These are phyloP conservation scores for Prenolepis imparis DNA, from an alignment of 2,888 invertebrate genomes.

Conservation along the genomic window DNA sequence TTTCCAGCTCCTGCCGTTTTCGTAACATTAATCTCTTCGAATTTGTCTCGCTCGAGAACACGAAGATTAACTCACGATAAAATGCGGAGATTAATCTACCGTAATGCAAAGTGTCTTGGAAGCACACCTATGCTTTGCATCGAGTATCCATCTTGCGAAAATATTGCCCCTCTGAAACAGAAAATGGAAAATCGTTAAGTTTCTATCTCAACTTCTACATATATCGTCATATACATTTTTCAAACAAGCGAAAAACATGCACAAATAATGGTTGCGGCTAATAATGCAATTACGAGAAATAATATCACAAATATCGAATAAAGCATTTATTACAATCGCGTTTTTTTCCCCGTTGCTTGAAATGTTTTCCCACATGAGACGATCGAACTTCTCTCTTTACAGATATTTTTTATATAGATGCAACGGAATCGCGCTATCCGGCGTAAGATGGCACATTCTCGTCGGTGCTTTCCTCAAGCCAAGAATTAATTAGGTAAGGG, in stretches of 20 bases:
- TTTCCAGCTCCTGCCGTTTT: constrained; percentile 13
- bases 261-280: not conserved
- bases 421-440: constrained; percentile 15
- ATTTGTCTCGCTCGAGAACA: constrained; percentile 3
- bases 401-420: not conserved
- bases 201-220: not conserved
- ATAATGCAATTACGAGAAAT: not conserved
- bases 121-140: constrained; percentile 77
- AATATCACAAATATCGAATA: not conserved
- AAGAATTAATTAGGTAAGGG: constrained; percentile 63
- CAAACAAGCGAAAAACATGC: not conserved
- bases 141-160: constrained; percentile 76
- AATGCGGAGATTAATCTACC: constrained; percentile 10
- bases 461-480: constrained; percentile 35
- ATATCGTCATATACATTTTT: not conserved
- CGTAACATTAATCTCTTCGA: not conserved
- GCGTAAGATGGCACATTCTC: constrained; percentile 58
- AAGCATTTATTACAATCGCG: not conserved
- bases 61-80: constrained; percentile 11
- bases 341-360: too few species aligned
- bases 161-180: constrained; percentile 71
- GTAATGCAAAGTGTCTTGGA: constrained; percentile 31
- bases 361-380: not conserved
- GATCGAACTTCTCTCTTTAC: not conserved
- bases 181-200: constrained; percentile 27